Conservation (phyloP, 2,797 vertebrate genomes). For the Pteropus rufus region DNA sequence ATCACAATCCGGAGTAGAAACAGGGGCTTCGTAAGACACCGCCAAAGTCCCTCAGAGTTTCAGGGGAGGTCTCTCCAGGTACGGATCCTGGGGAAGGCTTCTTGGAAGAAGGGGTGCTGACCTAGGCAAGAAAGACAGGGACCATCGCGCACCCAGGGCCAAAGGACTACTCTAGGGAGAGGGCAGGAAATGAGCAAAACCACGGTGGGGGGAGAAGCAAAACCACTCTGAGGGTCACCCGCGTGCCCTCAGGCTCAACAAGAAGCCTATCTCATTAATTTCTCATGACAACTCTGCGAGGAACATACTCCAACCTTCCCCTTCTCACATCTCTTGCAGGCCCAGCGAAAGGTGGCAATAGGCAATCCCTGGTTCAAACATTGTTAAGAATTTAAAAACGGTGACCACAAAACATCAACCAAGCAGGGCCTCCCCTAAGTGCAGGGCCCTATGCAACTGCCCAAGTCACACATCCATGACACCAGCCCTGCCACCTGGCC, state of each 20-base stretch:
- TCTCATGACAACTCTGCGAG: not conserved
- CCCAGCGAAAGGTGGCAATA: not conserved
- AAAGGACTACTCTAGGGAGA: not conserved
- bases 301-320: not conserved
- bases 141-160: not conserved
- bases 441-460: not conserved
- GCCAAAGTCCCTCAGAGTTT: not conserved
- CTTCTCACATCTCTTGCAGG: not conserved
- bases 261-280: not conserved
- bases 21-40: not conserved
- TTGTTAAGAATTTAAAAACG: not conserved
- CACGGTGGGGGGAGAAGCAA: too few relatives aligned
- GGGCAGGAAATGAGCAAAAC: not conserved
- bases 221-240: not conserved
- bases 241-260: not conserved
- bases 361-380: not conserved
- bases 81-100: not conserved
- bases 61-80: not conserved
- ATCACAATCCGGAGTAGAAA: not conserved
- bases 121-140: not conserved
- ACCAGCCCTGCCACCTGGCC: too few relatives aligned
- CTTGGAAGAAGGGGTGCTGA: accelerated
- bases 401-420: not conserved
- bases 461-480: not conserved
- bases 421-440: not conserved